Evolutionary conservation across 37 sponge, comb jelly and placozoan species (phyloP).

Genomic region (Spongilla lacustris): DNA sequence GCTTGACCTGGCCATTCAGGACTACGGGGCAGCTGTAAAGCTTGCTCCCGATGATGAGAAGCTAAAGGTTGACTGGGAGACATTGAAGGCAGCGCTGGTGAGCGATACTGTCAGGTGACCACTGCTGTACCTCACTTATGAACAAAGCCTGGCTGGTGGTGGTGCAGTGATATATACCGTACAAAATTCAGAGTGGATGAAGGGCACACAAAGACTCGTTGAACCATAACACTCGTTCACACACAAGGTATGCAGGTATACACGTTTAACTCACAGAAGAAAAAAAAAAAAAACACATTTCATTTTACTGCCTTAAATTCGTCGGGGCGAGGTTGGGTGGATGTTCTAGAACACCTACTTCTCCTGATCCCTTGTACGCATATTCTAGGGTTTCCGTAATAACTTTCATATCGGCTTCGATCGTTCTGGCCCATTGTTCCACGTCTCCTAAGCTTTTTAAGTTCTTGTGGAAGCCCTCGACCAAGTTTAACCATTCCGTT

Average conservation of each 20-base stretch:
- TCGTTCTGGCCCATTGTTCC: constrained; percentile 93
- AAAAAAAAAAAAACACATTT: background rate
- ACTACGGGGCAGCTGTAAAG: constrained; percentile 74
- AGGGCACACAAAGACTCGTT: background rate
- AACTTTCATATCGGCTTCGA: constrained; percentile 88
- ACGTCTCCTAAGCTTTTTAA: constrained; percentile 93
- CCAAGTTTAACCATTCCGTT: constrained; percentile 83
- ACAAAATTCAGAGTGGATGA: background rate
- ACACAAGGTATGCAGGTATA: background rate
- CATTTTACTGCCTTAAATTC: background rate
- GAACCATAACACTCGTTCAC: too few relatives aligned
- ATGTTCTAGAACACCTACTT: constrained; percentile 45
- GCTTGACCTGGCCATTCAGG: constrained; percentile 70
- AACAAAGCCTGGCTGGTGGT: too few relatives aligned
- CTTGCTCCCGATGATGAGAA: constrained; percentile 54
- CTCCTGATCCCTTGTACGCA: constrained; percentile 84
- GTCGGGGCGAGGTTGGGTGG: background rate
- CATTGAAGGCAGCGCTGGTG: constrained; percentile 15
- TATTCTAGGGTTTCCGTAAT: constrained; percentile 77
- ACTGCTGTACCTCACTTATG: too few relatives aligned
- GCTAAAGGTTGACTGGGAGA: constrained; percentile 61
- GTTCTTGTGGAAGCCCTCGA: constrained; percentile 92
- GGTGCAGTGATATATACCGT: too few relatives aligned
- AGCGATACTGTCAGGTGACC: background rate
- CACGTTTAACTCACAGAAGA: background rate